Conservation (phyloP, 2,888 invertebrate species). For the Hemithea aestivaria region DNA sequence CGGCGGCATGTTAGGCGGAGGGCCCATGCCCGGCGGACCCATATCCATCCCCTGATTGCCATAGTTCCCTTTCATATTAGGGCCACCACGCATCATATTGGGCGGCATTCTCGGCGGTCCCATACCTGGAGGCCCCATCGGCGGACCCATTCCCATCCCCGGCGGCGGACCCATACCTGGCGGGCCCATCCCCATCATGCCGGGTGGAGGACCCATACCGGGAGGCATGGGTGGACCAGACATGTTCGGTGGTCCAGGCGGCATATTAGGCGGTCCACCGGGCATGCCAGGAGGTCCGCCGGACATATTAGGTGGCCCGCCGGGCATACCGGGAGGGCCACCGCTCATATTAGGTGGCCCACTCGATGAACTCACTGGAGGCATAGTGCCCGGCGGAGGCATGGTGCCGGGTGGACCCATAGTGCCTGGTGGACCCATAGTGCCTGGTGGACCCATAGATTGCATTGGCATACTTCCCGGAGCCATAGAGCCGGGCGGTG, state of each 20-base stretch:
- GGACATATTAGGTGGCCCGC: conserved; percentile 23
- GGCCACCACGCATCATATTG: conserved; percentile 55
- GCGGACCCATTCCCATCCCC: conserved; percentile 36
- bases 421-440: conserved; percentile 55
- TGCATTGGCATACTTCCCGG: conserved; percentile 36
- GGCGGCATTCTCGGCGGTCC: conserved; percentile 60
- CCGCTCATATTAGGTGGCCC: conserved; percentile 32
- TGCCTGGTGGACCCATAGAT: conserved; percentile 52
- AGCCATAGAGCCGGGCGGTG: conserved; percentile 53
- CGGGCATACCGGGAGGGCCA: conserved; percentile 18
- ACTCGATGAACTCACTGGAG: conserved; percentile 43
- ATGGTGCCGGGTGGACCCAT: too few species aligned
- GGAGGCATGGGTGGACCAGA: conserved; percentile 33
- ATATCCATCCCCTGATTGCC: conserved; percentile 62
- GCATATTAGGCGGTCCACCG: conserved; percentile 14
- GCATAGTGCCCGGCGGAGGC: too few species aligned
- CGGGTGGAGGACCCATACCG: conserved; percentile 37
- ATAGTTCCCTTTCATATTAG: conserved; percentile 47
- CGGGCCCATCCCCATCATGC: conserved; percentile 34
- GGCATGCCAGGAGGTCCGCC: conserved; percentile 24
- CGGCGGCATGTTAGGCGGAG: conserved; percentile 59
- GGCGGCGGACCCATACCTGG: conserved; percentile 40
- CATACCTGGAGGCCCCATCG: conserved; percentile 53
- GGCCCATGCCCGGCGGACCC: conserved; percentile 68
- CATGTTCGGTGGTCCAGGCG: conserved; percentile 34